Evolutionary conservation across 2,113 vertebrate species (phyloP), one percentile per base, ranked within the genome.

Genomic region (Phoenicopterus ruber): DNA sequence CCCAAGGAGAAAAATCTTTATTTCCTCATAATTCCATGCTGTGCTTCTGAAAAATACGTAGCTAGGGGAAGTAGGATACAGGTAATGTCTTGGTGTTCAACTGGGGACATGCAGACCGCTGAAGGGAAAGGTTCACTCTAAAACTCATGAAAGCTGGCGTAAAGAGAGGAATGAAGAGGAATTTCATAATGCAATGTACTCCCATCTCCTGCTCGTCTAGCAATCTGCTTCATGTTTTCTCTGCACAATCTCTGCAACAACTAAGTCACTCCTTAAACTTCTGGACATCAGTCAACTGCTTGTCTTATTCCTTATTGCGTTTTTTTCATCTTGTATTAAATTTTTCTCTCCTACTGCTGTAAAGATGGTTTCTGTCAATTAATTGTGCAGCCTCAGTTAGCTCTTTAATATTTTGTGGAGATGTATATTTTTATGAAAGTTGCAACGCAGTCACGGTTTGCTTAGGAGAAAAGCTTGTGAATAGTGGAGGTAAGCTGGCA

Each of bases 81-180:
- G 8, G n/a, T 63, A 21, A 8, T 72, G 5, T 26, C 24, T 50
- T 77, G 5, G 22, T 62, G 28, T 74, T 91, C 28, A 46, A 0
- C 32, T 29, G 58, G 0, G 1, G 65, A 38, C 3, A 4, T 46
- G 50, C 38, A 59, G 34, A 6, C 18, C 0, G 2, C 50, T 88
- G 76, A 73, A 61, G 44, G 26, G 54, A 83, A 79, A 52, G 59
- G 10, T 71, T 84, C 8, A 1, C 59, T 91, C 59, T 58, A 28
- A 47, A 89, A 66, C 20, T 77, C 6, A 2, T 11, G 31, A 50
- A 76, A 88, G n/a, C 32, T 82, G 55, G 38, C 49, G 15, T 52
- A 29, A 44, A 46, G 50, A 81, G 44, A 78, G 13, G 52, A 63
- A 44, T 7, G 36, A 79, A 62, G 26, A 90, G 10, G 25, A 54